Percentiles rank a stretch among this genome's conserved stretches.
Conservation (phyloP, 2,888 invertebrate species). For the Chrysolina americana region DNA sequence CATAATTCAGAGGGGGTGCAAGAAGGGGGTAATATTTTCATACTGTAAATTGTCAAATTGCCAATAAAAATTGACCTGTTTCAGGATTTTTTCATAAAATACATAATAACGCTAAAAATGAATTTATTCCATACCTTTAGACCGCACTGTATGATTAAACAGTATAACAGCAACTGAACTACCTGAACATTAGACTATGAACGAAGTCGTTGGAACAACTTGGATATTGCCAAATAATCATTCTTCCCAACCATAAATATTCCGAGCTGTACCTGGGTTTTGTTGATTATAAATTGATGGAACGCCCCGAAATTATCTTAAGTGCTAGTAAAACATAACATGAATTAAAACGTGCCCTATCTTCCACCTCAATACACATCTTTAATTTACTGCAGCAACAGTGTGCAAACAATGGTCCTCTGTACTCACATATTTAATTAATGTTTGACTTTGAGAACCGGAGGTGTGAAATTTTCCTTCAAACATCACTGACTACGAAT, state of each 20-base stretch:
- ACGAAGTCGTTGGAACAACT: no score
- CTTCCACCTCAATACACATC: constrained; percentile 49
- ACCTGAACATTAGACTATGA: no score
- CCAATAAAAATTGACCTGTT: no score
- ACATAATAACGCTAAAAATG: no score
- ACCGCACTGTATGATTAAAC: no score
- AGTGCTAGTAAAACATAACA: constrained; percentile 45
- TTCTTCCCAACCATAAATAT: constrained; percentile 1
- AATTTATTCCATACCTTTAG: no score
- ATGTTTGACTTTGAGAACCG: constrained; percentile 49
- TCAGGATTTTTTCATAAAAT: no score
- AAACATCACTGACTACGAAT: constrained; percentile 55
- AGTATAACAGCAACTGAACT: no score
- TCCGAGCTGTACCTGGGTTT: constrained; percentile 24
- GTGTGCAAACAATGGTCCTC: constrained; percentile 53
- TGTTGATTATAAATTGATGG: constrained; percentile 44
- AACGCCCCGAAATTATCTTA: constrained; percentile 41
- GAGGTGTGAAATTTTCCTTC: constrained; percentile 55
- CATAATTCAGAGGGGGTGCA: no score
- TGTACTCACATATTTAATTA: constrained; percentile 55
- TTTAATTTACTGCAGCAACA: constrained; percentile 52
- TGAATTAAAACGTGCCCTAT: constrained; percentile 56
- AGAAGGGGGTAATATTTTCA: no score
- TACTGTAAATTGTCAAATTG: no score
- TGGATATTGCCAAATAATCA: background rate